Evolutionary conservation across 2,797 vertebrate species (phyloP).

Genomic region (Catharus ustulatus): DNA sequence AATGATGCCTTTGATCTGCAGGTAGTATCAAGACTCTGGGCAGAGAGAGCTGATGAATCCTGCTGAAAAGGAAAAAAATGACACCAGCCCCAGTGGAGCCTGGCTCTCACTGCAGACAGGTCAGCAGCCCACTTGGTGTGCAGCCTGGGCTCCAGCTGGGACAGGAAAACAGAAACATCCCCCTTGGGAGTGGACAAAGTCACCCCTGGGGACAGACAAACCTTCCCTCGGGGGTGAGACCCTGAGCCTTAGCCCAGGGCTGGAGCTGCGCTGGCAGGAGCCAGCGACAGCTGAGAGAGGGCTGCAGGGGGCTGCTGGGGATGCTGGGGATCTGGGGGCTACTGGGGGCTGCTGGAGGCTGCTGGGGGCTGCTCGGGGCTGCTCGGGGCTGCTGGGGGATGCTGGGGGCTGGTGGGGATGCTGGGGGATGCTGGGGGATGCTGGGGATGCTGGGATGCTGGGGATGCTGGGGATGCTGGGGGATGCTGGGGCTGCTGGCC

Average conservation of each 20-base stretch:
- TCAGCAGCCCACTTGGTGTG: accelerated
- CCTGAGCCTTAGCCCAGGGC: accelerated
- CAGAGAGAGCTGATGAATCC: background rate
- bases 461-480: too few species aligned
- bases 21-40: background rate
- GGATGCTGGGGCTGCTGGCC: too few species aligned
- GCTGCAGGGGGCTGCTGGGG: background rate
- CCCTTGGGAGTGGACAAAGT: accelerated
- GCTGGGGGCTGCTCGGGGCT: too few species aligned
- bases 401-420: too few species aligned
- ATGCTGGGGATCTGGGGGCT: too few species aligned
- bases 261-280: background rate
- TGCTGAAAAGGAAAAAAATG: background rate
- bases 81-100: background rate
- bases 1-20: background rate
- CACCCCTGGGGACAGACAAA: background rate
- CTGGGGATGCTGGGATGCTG: too few species aligned
- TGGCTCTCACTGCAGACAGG: accelerated
- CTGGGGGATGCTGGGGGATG: too few species aligned
- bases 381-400: too few species aligned
- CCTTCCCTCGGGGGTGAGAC: accelerated
- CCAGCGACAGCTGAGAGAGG: accelerated
- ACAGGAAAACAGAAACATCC: background rate
- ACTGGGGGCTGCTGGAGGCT: too few species aligned
- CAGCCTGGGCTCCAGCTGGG: background rate